Conservation (phyloP, 2,113 vertebrate genomes). For the Bujurquina vittata region DNA sequence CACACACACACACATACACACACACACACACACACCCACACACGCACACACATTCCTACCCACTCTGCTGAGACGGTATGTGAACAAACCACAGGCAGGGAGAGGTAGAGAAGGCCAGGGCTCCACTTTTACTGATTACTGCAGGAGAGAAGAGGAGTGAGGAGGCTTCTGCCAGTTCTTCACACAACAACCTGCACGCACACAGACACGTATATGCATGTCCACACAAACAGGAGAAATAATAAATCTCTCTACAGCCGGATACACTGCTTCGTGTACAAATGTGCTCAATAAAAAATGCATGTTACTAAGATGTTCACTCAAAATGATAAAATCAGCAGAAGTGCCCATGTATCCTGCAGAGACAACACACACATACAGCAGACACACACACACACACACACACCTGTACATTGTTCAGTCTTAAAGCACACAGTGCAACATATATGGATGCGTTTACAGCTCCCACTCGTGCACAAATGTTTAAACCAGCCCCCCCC, state of each 20-base stretch:
- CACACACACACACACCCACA: constrained; percentile 40
- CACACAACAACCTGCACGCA: constrained; percentile 31
- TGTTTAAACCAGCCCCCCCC: constrained; percentile 44
- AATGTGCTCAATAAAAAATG: constrained; percentile 9
- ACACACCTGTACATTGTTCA: neutral
- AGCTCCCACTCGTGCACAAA: constrained; percentile 17
- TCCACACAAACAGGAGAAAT: neutral
- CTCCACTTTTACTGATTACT: constrained; percentile 78
- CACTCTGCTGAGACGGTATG: constrained; percentile 76
- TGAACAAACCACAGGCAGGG: constrained; percentile 79
- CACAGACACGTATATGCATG: neutral
- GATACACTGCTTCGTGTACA: constrained; percentile 10
- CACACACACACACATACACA: neutral
- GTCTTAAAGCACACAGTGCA: constrained; percentile 6
- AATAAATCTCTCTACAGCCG: constrained; percentile 37
- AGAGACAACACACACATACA: neutral
- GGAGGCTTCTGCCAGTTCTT: constrained; percentile 60
- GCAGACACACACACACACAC: no score
- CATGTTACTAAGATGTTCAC: constrained; percentile 5
- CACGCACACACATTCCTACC: constrained; percentile 70
- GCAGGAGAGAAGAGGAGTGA: constrained; percentile 70
- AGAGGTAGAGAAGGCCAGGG: constrained; percentile 73
- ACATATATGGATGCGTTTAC: constrained; percentile 45
- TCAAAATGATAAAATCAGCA: constrained; percentile 20
- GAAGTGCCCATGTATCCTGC: neutral